phyloP scores from a whole-genome alignment of 1,140 invertebrate species.

The Cephus cinctus region DNA sequence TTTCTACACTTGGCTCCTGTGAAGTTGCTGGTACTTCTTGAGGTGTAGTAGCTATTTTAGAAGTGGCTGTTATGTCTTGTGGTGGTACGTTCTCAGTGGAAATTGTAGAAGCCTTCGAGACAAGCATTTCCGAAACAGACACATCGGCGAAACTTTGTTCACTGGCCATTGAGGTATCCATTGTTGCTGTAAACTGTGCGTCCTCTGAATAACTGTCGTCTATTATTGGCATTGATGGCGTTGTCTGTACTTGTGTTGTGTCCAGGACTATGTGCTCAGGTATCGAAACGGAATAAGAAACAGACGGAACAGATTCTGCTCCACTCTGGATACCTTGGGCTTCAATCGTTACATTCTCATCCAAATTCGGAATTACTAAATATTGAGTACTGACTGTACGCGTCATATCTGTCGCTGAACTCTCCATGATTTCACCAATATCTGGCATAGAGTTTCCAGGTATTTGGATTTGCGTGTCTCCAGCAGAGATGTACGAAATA shows the following conservation, averaged over 20 bases:
- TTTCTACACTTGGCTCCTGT: slow-evolving; percentile 9
- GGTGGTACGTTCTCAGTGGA: slow-evolving; percentile 15
- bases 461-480: slow-evolving; percentile 33
- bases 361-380: slow-evolving; percentile 38
- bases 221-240: slow-evolving; percentile 53
- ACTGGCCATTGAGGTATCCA: slow-evolving; percentile 18
- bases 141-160: slow-evolving; percentile 32
- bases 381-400: slow-evolving; percentile 35
- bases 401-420: slow-evolving; percentile 16
- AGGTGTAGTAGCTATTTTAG: slow-evolving; percentile 23
- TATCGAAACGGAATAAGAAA: slow-evolving; percentile 46
- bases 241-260: slow-evolving; percentile 37
- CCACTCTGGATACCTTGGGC: slow-evolving; percentile 14
- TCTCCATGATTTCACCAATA: slow-evolving; percentile 42
- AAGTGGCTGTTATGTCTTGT: slow-evolving; percentile 20
- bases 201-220: slow-evolving; percentile 42
- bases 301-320: slow-evolving; percentile 17
- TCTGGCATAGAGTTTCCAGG: slow-evolving; percentile 45
- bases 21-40: slow-evolving; percentile 18
- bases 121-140: slow-evolving; percentile 38
- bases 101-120: slow-evolving; percentile 26
- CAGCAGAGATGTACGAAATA: slow-evolving; percentile 57
- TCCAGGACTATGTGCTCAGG: slow-evolving; percentile 37
- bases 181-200: slow-evolving; percentile 24
- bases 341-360: slow-evolving; percentile 32